Base-by-base conservation (phyloP, 2,113 vertebrate genomes). In the Hyperoodon ampullatus region DNA sequence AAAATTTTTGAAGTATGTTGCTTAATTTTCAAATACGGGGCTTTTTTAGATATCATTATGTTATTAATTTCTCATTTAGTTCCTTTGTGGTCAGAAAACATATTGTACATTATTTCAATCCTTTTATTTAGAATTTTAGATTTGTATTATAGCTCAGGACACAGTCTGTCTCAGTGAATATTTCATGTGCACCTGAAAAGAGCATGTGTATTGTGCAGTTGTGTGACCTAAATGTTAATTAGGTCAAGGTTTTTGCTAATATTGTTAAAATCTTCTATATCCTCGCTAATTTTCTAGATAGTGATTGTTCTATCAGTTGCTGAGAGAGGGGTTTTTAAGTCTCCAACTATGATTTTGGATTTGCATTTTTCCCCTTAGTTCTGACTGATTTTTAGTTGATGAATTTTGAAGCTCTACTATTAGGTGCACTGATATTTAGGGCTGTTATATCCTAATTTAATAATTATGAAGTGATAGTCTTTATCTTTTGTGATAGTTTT, bases 51-150 rank as follows among this genome's bases (percentile, higher is more conserved):
- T 84, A 83, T n/a, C 1, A 26, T 90, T 86, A 86, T 90, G 39
- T 68, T 92, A 72, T 5, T 58, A 16, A 74, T 75, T 94, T 84
- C 61, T 96, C 53, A 61, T 78, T 78, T 47, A 44, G 66, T 94
- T 72, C 28, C 26, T 93, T 85, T 50, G 16, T 71, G 92, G 8
- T 44, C 39, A 77, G 30, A 77, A 75, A 82, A 71, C 0, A 90
- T 42, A 93, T 44, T 68, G 3, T 77, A 15, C 4, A 12, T 94
- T 8, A 81, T 65, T 93, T 95, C 44, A 60, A 0, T 63, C 23
- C 77, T 92, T 86, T 71, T 35, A 42, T 86, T 71, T 35, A 42
- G 39, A 89, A 35, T 80, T 85, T 88, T 26, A 70, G 6, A 33
- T 23, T 88, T 74, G 55, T 44, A 87, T 90, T 26, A 47, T 65